phyloP scores from a whole-genome alignment of 2,113 vertebrate species.

The Pedionomus torquatus region DNA sequence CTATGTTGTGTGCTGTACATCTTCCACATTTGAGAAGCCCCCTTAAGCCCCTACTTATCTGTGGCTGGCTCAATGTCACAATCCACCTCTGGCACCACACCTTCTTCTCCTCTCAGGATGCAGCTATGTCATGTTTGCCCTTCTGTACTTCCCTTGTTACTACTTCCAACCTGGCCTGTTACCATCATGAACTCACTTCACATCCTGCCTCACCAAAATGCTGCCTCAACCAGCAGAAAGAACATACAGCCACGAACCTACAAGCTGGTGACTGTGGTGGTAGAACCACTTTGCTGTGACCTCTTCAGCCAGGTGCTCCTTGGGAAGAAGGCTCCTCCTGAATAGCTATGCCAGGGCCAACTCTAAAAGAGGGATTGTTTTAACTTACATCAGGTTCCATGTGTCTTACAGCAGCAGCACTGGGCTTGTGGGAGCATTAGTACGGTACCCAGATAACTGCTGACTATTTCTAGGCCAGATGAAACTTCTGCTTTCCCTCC shows the following conservation, averaged over 20 bases:
- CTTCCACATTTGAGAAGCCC: not conserved
- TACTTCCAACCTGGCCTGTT: not conserved
- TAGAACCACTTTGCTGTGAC: not conserved
- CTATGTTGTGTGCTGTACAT: not conserved
- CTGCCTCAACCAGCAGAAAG: not conserved
- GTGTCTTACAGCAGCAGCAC: not conserved
- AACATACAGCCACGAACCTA: not conserved
- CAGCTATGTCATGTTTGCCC: not conserved
- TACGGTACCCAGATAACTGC: fast-evolving
- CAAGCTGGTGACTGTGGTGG: not conserved
- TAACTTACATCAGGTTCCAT: not conserved
- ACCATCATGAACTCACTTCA: not conserved
- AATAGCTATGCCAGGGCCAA: not conserved
- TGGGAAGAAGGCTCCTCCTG: not conserved
- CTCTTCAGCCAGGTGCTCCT: not conserved
- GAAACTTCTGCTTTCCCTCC: not conserved
- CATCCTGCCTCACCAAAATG: not conserved
- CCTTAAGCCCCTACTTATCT: not conserved
- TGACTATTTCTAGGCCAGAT: not conserved
- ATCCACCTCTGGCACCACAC: not conserved
- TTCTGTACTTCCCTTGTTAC: not conserved
- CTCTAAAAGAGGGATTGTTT: not conserved
- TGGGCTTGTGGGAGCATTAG: not conserved
- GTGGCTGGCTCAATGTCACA: not conserved
- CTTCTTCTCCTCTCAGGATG: not conserved